Conservation (phyloP, 2,888 invertebrate genomes). For the Ctenicera cuprea region DNA sequence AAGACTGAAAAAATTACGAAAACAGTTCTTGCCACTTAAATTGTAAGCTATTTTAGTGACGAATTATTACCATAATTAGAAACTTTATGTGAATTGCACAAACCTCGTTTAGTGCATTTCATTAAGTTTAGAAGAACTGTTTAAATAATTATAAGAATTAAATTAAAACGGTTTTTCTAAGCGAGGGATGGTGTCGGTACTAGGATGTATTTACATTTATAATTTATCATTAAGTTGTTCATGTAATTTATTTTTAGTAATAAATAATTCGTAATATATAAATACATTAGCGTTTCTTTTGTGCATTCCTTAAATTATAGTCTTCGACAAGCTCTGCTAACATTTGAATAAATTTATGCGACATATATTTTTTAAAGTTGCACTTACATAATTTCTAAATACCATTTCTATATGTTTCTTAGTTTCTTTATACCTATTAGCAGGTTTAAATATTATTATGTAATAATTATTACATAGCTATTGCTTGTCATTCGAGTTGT, state of each 20-base stretch:
- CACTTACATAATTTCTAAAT: constrained; percentile 31
- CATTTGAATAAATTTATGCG: constrained; percentile 26
- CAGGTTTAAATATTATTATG: constrained; percentile 11
- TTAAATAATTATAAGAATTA: constrained; percentile 5
- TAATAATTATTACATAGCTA: constrained; percentile 19
- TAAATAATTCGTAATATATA: constrained; percentile 2
- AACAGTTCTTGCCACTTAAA: constrained; percentile 30
- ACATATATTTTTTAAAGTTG: constrained; percentile 18
- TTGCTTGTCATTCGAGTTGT: background rate
- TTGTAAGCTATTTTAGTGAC: background rate
- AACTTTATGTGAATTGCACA: background rate
- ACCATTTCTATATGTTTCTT: constrained; percentile 16
- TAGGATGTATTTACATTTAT: background rate
- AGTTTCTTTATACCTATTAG: constrained; percentile 11
- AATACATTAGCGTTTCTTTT: constrained; percentile 1
- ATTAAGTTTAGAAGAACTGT: constrained; percentile 11
- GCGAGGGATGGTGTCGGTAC: constrained; percentile 17
- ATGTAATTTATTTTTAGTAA: constrained; percentile 9
- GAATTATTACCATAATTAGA: too few relatives aligned
- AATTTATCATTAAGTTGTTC: constrained; percentile 1
- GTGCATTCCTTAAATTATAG: constrained; percentile 9
- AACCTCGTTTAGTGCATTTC: constrained; percentile 1
- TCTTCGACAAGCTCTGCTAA: constrained; percentile 2
- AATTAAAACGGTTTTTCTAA: constrained; percentile 19
- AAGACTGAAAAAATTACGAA: constrained; percentile 35